Conservation (phyloP, 1,140 invertebrate genomes). For the Papilio polyxenes region DNA sequence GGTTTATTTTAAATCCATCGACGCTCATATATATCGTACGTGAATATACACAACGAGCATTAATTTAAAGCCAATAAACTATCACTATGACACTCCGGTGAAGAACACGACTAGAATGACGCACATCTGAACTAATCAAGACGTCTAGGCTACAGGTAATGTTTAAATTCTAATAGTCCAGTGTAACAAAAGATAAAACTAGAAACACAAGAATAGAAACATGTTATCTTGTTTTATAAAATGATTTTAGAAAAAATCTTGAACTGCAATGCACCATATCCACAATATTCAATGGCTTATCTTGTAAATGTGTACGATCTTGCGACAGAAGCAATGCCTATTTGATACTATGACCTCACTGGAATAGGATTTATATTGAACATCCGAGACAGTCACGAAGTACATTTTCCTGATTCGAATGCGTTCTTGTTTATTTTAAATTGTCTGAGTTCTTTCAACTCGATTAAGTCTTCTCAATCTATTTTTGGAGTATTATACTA, state of each 20-base stretch:
- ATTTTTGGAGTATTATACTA: not conserved
- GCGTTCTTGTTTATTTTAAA: slow-evolving; percentile 7
- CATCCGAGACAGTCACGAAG: slow-evolving; percentile 21
- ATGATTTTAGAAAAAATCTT: not conserved
- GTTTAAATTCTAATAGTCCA: too few relatives aligned
- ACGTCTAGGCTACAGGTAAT: too few relatives aligned
- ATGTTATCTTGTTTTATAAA: not conserved
- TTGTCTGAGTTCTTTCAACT: slow-evolving; percentile 15
- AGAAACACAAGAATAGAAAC: too few relatives aligned
- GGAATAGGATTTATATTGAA: slow-evolving; percentile 32
- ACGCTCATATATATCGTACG: too few relatives aligned
- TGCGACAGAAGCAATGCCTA: slow-evolving; percentile 27
- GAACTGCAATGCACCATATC: slow-evolving; percentile 7
- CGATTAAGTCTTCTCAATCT: not conserved
- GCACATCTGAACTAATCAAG: too few relatives aligned
- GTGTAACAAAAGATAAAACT: not conserved
- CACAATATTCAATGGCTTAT: not conserved
- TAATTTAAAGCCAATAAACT: too few relatives aligned
- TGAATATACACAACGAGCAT: too few relatives aligned
- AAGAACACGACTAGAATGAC: too few relatives aligned
- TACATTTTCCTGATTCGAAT: slow-evolving; percentile 19
- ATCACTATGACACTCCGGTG: too few relatives aligned
- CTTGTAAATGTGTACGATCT: slow-evolving; percentile 29
- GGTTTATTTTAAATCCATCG: not conserved
- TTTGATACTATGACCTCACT: slow-evolving; percentile 10